Evolutionary conservation across 2,113 vertebrate genomes (phyloP).

Genomic region (Bungarus multicinctus): DNA sequence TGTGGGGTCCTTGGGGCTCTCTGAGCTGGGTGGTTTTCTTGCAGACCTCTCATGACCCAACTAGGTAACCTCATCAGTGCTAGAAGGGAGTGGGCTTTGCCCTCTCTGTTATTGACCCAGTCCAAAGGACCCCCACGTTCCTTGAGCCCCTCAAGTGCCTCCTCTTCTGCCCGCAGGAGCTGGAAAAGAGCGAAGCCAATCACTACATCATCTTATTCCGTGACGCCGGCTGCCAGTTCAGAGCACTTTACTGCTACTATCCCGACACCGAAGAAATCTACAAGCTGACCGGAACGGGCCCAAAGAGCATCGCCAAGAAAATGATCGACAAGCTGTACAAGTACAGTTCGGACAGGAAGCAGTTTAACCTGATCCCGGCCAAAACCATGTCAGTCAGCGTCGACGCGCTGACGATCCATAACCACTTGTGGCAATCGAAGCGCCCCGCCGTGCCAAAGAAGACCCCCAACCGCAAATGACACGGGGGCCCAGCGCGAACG

Average conservation of each 20-base stretch:
- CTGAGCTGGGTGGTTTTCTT: neutral
- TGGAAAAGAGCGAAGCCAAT: slow-evolving; percentile 94
- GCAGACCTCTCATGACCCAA: neutral
- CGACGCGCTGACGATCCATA: slow-evolving; percentile 94
- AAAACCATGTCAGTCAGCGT: slow-evolving; percentile 94
- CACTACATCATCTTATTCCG: slow-evolving; percentile 96
- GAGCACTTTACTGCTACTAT: slow-evolving; percentile 88
- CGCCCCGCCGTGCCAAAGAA: slow-evolving; percentile 85
- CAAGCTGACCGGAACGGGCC: slow-evolving; percentile 89
- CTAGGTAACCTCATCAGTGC: neutral
- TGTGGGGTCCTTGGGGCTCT: neutral
- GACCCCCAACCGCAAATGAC: slow-evolving; percentile 75
- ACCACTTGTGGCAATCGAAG: slow-evolving; percentile 92
- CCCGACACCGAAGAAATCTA: slow-evolving; percentile 89
- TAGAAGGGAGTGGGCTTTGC: neutral
- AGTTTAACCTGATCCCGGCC: slow-evolving; percentile 91
- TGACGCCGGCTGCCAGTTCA: slow-evolving; percentile 91
- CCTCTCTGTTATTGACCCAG: neutral
- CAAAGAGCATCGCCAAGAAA: slow-evolving; percentile 83
- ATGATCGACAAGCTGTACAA: slow-evolving; percentile 98
- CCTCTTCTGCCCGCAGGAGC: slow-evolving; percentile 73
- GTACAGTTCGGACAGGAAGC: slow-evolving; percentile 96
- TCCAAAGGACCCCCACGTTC: neutral
- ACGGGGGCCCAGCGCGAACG: no score
- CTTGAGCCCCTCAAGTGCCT: neutral